Base-by-base conservation (phyloP, 2,888 invertebrate species). In the Xylocampa areola region DNA sequence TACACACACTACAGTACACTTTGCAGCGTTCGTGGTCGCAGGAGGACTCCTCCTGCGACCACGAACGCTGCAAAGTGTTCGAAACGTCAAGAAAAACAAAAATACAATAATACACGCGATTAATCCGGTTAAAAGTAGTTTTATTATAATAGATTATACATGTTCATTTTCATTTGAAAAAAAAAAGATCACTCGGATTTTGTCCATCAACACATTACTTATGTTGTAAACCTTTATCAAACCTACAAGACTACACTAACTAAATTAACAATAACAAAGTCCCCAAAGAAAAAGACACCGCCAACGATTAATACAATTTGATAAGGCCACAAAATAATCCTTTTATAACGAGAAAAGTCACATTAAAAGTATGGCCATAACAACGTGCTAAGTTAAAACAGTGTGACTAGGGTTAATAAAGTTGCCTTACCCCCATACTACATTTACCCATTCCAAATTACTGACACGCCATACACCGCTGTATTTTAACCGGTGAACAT, bases 271-370 rank as follows among this genome's bases (percentile, higher is more conserved):
- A 21, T 21, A 48, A 48, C 43, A 63, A 35, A 23, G 16, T 16
- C 36, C 5, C 16, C 76, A 55, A 79, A 83, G 82, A 77, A 62
- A 66, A 48, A 66, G 59, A 67, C 36, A 69, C 67, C 71, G 59
- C 35, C 59, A 17, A 29, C 25, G 41, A 59, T 58, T 66, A 70
- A 66, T 59, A 48, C 36, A 48, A 67, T 67, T 67, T 66, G 67
- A 70, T 67, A 70, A 68, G 39, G 35, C 29, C 32, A 39, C 52
- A 51, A 43, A 36, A 53, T 66, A 66, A 71, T 58, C 57, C 62
- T 44, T 61, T 52, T 58, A 70, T 66, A 61, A 70, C 67, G 32
- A 66, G 72, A 71, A 74, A 71, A 61, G 39, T 52, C 48, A 52
- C 51, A 74, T 67, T 53, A 74, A 71, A 67, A 61, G 51, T 48